A percentile compares a stretch with the other conserved stretches of the same genome.
Conservation (phyloP, 1,140 invertebrate genomes). For the Apis florea region DNA sequence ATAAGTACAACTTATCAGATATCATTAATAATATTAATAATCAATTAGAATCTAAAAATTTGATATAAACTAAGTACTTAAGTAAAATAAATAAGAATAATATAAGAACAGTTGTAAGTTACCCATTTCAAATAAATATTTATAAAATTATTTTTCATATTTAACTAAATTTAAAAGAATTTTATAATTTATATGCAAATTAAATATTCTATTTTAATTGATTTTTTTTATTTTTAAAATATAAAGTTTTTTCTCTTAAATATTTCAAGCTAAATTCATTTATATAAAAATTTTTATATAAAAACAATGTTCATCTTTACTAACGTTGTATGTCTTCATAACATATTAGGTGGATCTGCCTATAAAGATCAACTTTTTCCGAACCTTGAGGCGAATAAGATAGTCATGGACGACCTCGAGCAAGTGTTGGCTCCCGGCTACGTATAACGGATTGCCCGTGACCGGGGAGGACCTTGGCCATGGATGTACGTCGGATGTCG, state of each 20-base stretch:
- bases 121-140: neutral
- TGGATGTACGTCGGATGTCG: conserved; percentile 62
- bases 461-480: conserved; percentile 77
- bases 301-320: neutral
- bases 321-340: conserved; percentile 16
- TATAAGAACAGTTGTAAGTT: neutral
- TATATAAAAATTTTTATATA: neutral
- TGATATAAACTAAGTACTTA: neutral
- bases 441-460: conserved; percentile 73
- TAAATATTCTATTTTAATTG: neutral
- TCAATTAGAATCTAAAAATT: neutral
- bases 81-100: too few species aligned
- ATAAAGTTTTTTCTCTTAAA: neutral
- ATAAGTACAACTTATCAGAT: neutral
- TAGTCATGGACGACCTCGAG: conserved; percentile 55
- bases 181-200: neutral
- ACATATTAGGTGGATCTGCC: neutral
- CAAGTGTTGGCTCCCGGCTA: conserved; percentile 52
- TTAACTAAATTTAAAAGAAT: neutral
- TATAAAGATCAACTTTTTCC: conserved; percentile 30
- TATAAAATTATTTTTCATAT: neutral
- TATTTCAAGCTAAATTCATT: neutral
- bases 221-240: neutral
- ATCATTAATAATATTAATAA: conserved; percentile 16
- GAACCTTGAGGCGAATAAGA: conserved; percentile 33